Evolutionary conservation across 92 coral and sea anemone species (phyloP), one percentile per base, ranked within the genome.

Genomic region (Epizoanthus stellaris): DNA sequence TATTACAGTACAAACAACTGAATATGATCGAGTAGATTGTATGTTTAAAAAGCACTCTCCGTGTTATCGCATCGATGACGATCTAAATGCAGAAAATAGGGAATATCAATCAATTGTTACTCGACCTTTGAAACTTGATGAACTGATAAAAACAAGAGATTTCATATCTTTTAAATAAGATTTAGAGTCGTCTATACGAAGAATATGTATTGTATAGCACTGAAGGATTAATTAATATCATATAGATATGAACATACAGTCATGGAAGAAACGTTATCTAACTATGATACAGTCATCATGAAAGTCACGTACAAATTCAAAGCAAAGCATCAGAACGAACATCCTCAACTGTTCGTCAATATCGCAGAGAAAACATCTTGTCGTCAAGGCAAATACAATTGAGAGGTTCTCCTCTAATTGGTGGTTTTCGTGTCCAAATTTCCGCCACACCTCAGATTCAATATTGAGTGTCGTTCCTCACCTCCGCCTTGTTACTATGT

Each of bases 361-460:
- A 63, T 79, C 17, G 47, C 10, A 23, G 83, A 12, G 69, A 79
- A 63, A 76, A 64, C 61, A 79, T 39, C 45, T 43, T 20, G 83
- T 79, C 36, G 83, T 42, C 61, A 79, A 63, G 83, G 83, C 40
- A 79, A 45, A 52, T 59, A 63, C 20, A 59, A 39, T 7, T 62
- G 13, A 19, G 58, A 19, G 15, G 17, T 45, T 79, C 36, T 62
- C 61, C n/a, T 25, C 49, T 20, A 43, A 79, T 20, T 62, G 72
- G 14, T 62, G 54, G 45, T 43, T 42, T 63, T 79, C 72, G 61
- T 79, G 60, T 62, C 83, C 83, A 79, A 79, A 79, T 79, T 62
- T 63, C 82, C 30, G 83, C 72, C 83, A 79, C 72, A 63, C 83
- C 83, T 77, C 82, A 40, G 67, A 14, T 53, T 30, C 80, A 75